A percentile compares a stretch with the other conserved stretches of the same genome.
These are phyloP conservation scores for Pemphigus obesinymphae DNA, from an alignment of 1,140 invertebrate genomes.

Conservation along the genomic window DNA sequence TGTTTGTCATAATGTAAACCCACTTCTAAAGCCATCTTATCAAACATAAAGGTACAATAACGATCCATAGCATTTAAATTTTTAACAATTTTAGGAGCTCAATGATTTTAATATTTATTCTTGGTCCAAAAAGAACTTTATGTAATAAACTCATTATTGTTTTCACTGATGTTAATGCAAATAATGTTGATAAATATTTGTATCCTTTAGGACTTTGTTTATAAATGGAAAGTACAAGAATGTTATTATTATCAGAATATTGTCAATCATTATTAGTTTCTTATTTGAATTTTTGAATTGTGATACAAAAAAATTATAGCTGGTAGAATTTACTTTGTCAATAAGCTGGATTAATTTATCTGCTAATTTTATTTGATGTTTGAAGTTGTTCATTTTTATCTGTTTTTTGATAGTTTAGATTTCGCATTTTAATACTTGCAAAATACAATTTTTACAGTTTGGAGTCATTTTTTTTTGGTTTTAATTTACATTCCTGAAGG, in stretches of 20 bases:
- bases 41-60: neutral
- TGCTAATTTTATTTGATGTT: neutral
- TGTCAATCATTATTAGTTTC: neutral
- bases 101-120: neutral
- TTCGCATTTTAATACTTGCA: too few species aligned
- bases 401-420: neutral
- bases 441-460: neutral
- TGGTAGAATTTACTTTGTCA: neutral
- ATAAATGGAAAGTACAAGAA: too few species aligned
- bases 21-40: neutral
- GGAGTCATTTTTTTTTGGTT: neutral
- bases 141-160: neutral
- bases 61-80: neutral
- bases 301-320: neutral
- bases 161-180: neutral
- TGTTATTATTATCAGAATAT: neutral
- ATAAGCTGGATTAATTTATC: neutral
- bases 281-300: neutral
- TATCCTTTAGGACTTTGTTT: too few species aligned
- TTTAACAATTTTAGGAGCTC: neutral
- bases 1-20: neutral
- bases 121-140: neutral
- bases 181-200: neutral
- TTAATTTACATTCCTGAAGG: neutral
- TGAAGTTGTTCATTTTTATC: neutral